phyloP scores from a whole-genome alignment of 2,113 vertebrate species.

The Sapayoa aenigma region DNA sequence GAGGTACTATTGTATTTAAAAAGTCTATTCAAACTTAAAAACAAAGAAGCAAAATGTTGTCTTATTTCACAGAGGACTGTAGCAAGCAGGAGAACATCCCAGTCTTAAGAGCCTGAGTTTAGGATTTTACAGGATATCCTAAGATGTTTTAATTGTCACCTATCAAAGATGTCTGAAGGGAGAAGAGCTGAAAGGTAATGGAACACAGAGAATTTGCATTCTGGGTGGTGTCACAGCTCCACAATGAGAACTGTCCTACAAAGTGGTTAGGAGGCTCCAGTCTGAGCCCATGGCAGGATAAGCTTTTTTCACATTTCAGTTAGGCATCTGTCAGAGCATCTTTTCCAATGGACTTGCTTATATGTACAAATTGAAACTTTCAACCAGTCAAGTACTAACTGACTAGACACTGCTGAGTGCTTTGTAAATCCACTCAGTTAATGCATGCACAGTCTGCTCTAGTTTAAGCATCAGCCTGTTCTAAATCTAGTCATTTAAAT shows the following conservation, averaged over 20 bases:
- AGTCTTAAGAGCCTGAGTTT: neutral
- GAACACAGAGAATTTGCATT: neutral
- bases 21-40: neutral
- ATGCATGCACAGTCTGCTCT: neutral
- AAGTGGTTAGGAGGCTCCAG: neutral
- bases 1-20: too few relatives aligned
- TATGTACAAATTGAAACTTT: neutral
- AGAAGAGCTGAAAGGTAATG: neutral
- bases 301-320: neutral
- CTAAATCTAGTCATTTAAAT: neutral
- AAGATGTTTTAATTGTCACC: neutral
- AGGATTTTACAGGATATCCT: neutral
- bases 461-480: neutral
- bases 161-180: neutral
- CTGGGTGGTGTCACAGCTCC: neutral
- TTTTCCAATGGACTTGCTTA: conserved; percentile 17
- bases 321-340: conserved; percentile 21
- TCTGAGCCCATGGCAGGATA: neutral
- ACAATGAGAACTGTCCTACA: neutral
- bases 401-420: neutral
- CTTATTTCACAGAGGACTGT: neutral
- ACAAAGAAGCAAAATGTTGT: neutral
- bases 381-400: neutral
- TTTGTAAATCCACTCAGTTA: neutral
- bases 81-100: neutral